Conservation (phyloP, 2,797 vertebrate species). For the Clarias platycephalus region DNA sequence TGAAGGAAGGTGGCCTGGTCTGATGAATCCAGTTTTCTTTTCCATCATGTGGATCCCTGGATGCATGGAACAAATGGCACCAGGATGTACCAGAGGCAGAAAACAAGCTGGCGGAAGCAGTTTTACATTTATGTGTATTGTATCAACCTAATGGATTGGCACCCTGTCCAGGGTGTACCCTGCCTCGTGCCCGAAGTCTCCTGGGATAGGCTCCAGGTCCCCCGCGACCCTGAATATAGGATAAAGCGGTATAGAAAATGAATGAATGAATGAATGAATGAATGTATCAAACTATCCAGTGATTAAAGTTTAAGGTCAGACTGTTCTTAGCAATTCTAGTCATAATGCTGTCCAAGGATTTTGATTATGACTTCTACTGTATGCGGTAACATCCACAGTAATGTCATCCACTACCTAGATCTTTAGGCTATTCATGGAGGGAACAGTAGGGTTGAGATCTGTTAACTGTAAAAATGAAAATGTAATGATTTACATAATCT, state of each 20-base stretch:
- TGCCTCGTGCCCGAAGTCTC: too few relatives aligned
- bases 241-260: too few relatives aligned
- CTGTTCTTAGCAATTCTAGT: background rate
- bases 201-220: too few relatives aligned
- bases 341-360: background rate
- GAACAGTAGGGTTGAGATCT: background rate
- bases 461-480: background rate
- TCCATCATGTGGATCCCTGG: too few relatives aligned
- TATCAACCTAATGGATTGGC: too few relatives aligned
- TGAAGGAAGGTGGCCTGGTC: too few relatives aligned
- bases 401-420: background rate
- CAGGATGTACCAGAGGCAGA: too few relatives aligned
- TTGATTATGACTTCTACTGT: background rate
- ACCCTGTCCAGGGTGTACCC: too few relatives aligned
- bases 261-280: too few relatives aligned
- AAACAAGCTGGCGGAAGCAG: background rate
- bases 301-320: background rate
- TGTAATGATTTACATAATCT: background rate
- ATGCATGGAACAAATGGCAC: too few relatives aligned
- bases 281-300: background rate
- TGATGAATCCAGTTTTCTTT: too few relatives aligned
- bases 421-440: background rate
- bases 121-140: background rate
- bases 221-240: too few relatives aligned
- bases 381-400: background rate